A percentile compares a stretch with the other conserved stretches of the same genome.
These are phyloP conservation scores for Falco punctatus DNA, from an alignment of 2,113 vertebrate genomes.

Conservation along the genomic window DNA sequence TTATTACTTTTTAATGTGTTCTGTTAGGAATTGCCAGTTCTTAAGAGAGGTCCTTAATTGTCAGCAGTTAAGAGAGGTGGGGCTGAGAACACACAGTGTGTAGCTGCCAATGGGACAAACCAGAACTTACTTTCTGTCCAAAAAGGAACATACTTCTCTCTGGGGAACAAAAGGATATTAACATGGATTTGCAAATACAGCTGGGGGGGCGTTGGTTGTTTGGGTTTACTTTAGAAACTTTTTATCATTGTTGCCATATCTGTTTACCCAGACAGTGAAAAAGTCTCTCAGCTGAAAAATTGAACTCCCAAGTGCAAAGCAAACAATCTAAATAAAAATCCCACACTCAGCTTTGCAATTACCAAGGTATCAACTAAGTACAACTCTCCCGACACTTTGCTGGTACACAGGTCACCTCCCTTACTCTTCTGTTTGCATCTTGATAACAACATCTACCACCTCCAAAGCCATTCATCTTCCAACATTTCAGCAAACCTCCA, in stretches of 20 bases:
- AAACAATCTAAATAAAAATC: not conserved
- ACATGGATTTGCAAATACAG: not conserved
- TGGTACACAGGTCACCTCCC: not conserved
- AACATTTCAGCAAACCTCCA: not conserved
- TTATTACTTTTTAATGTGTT: not conserved
- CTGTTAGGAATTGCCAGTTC: not conserved
- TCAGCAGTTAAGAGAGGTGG: not conserved
- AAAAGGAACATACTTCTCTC: not conserved
- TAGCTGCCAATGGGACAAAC: not conserved
- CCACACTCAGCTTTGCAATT: not conserved
- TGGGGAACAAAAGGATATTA: not conserved
- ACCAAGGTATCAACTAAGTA: not conserved
- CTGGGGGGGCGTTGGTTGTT: not conserved
- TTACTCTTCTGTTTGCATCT: not conserved
- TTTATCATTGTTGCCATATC: not conserved
- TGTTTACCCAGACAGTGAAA: not conserved
- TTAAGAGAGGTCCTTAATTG: not conserved
- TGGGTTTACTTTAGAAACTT: not conserved
- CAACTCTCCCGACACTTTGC: not conserved
- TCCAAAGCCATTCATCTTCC: not conserved
- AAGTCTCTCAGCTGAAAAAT: not conserved
- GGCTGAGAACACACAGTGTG: not conserved
- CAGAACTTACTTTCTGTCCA: not conserved
- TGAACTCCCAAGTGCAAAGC: not conserved
- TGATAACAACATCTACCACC: not conserved